Base-by-base conservation (phyloP, 2,888 invertebrate species). In the Caprella mutica region DNA sequence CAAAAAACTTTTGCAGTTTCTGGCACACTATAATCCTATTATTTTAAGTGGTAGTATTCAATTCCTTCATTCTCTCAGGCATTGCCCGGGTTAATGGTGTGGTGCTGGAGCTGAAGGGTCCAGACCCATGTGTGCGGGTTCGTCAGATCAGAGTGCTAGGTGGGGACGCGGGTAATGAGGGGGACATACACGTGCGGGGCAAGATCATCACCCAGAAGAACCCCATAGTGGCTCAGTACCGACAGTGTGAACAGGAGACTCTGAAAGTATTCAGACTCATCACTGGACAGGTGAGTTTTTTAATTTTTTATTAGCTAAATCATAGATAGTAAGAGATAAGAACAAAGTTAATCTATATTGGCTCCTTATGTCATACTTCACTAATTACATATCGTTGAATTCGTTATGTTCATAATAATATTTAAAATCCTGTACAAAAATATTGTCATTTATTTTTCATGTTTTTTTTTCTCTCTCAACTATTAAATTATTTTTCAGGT, bases 181-280 rank as follows among this genome's bases (percentile, higher is more conserved):
- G 33, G 2, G 39, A 27, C 21, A 24, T 14, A 9, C 8, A 9
- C 19, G 27, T 40, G 17, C 40, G 29, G 26, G 33, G 46, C 19
- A 33, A 30, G 17, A 56, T 68, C 19, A 60, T 65, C 9, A 62
- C 70, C 65, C 70, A 71, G 66, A 69, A 70, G 67, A 67, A 71
- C 63, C 65, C 75, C 53, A 66, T 76, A 30, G 79, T 81, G 27
- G 83, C 92, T 19, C 85, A 93, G 65, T 90, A 90, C 70, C 79
- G 83, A 60, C 85, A 88, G 69, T 88, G 92, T 67, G 94, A 94
- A 74, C 79, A 84, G 1, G 94, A 94, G 74, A 94, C 94, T 0
- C 76, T 96, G 39, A 78, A 88, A 65, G 93, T 96, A 0, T 96
- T 96, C 72, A 78, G 93, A 14, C 78, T 93, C 6, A 85, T 96